Evolutionary conservation across 2,888 invertebrate species (phyloP).

Genomic region (Coleophora deauratella): DNA sequence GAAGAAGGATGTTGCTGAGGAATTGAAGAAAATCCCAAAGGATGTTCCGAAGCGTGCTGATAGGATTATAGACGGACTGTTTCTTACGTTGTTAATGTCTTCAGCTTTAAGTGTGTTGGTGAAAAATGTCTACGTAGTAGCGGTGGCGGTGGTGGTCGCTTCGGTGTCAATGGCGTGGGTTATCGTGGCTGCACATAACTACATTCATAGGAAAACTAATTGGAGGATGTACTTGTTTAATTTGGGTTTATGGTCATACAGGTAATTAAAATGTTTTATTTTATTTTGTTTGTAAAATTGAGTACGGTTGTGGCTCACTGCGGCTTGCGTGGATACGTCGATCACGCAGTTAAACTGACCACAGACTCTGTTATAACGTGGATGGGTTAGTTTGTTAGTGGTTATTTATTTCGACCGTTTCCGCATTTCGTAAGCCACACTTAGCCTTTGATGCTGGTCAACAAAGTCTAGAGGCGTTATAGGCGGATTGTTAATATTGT

Average conservation of each 20-base stretch:
- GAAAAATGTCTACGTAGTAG: constrained; percentile 33
- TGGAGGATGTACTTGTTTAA: constrained; percentile 88
- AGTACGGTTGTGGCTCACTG: no score
- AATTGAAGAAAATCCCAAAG: constrained; percentile 69
- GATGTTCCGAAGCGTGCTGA: constrained; percentile 26
- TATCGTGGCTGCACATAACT: constrained; percentile 81
- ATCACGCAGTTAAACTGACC: no score
- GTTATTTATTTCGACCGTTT: no score
- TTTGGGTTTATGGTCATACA: constrained; percentile 77
- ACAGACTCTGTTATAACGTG: no score
- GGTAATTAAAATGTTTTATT: constrained; percentile 39
- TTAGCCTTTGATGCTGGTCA: no score
- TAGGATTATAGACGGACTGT: constrained; percentile 47
- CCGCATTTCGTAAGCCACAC: no score
- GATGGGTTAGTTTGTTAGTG: no score
- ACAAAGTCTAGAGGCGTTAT: no score
- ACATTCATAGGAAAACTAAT: constrained; percentile 82
- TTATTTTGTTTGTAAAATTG: neutral
- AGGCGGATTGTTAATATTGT: no score
- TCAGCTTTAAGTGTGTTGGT: constrained; percentile 40
- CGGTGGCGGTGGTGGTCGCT: constrained; percentile 35
- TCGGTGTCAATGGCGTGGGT: constrained; percentile 74
- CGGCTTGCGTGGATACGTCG: no score
- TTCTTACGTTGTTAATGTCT: constrained; percentile 42
- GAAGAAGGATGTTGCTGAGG: constrained; percentile 71